Conservation (phyloP, 2,888 invertebrate genomes). For the Diarsia dahlii region DNA sequence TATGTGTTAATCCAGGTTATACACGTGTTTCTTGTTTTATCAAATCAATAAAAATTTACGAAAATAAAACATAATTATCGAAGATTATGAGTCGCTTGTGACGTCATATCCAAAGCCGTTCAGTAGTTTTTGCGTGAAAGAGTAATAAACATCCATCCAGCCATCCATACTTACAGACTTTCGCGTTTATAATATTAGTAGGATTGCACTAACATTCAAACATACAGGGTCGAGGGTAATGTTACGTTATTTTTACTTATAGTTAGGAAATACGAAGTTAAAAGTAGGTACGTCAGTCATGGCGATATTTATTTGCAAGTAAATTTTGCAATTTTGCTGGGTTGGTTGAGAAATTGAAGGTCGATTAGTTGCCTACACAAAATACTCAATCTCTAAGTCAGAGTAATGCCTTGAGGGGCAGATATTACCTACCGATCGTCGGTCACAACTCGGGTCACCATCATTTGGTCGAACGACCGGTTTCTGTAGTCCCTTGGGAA, state of each 20-base stretch:
- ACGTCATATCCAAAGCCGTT: too few relatives aligned
- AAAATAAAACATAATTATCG: too few relatives aligned
- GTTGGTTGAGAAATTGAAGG: constrained; percentile 16
- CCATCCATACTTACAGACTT: too few relatives aligned
- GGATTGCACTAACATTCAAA: constrained; percentile 43
- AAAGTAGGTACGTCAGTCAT: not conserved
- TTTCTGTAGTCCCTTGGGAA: constrained; percentile 21
- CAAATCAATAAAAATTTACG: too few relatives aligned
- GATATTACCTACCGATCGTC: constrained; percentile 16
- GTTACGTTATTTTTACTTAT: constrained; percentile 19
- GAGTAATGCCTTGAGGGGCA: constrained; percentile 3
- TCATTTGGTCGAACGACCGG: not conserved
- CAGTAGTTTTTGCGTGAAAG: too few relatives aligned
- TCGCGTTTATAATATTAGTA: too few relatives aligned
- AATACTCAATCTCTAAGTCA: not conserved
- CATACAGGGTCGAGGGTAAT: constrained; percentile 28
- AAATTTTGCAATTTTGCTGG: constrained; percentile 23
- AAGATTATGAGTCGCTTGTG: too few relatives aligned
- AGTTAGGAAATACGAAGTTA: constrained; percentile 30
- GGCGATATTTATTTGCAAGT: constrained; percentile 3
- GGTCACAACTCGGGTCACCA: constrained; percentile 13
- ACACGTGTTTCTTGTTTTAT: too few relatives aligned
- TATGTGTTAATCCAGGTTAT: too few relatives aligned
- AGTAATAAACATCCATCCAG: too few relatives aligned
- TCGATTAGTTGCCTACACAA: not conserved